Base-by-base conservation (phyloP, 2,113 vertebrate species). In the Lamprologus lemairii region DNA sequence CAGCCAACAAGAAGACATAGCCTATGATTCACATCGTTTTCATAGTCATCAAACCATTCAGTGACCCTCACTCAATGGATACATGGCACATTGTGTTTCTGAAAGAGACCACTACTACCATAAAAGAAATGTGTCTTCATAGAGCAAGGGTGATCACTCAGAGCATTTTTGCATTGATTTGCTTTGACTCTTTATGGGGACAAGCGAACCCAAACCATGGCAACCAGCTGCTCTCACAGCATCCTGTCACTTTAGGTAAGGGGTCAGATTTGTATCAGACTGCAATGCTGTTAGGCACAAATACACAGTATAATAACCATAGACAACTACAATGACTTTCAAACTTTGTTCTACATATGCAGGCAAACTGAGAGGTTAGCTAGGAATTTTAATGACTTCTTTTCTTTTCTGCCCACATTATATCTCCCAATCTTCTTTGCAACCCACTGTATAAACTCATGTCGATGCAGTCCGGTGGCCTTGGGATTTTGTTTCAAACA, bases 401-500 rank as follows among this genome's bases (percentile, higher is more conserved):
- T 87, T 80, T 73, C 49, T 79, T 63, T 78, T 87, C 35, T 82
- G 17, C 26, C 33, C 17, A 71, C 60, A 37, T 13, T 55, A 23
- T 78, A 31, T 40, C 63, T 49, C 37, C 14, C 33, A 55, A 82
- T 80, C 85, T 45, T 86, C 35, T 81, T 82, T 73, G 87, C 40
- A 87, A 60, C 83, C 37, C 57, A 17, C 17, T 51, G 58, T 73
- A 58, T 85, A 81, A 85, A 51, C 78, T 88, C 13, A 75, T 80
- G 6, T 47, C 11, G 2, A 88, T 82, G 23, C 9, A 4, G 26
- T 86, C 65, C 6, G 17, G 9, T 4, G 2, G 78, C 58, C 75
- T 85, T 83, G 26, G 17, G 51, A 86, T 80, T 88, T 53, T 11
- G 45, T 85, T 82, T 92, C 84, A 82, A 84, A 80, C 71, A 84